Evolutionary conservation across 2,113 vertebrate genomes (phyloP).

Genomic region (Podarcis raffonei): DNA sequence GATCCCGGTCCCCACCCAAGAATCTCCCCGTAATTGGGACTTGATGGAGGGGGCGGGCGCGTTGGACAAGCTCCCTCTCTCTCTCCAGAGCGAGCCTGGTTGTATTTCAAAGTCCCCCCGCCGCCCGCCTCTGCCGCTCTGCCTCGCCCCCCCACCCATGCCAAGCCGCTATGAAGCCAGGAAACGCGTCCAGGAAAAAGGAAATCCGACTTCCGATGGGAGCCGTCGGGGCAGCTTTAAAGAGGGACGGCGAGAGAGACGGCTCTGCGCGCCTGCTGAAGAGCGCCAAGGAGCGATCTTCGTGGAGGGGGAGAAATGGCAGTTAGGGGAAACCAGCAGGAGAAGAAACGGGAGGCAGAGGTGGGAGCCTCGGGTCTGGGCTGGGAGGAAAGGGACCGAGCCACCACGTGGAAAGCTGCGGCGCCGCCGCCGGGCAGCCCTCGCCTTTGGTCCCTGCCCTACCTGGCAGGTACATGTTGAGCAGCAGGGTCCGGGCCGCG

Average conservation of each 20-base stretch:
- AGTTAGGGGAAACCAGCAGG: background rate
- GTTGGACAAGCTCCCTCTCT: background rate
- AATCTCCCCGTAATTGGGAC: slow-evolving; percentile 16
- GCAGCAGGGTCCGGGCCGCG: slow-evolving; percentile 91
- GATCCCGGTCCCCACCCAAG: slow-evolving; percentile 15
- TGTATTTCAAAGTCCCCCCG: background rate
- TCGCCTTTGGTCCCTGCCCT: slow-evolving; percentile 52
- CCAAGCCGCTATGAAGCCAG: slow-evolving; percentile 79
- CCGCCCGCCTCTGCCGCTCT: background rate
- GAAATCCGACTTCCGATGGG: slow-evolving; percentile 97
- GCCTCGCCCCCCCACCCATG: slow-evolving; percentile 44
- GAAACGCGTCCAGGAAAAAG: slow-evolving; percentile 99
- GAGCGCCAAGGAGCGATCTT: background rate
- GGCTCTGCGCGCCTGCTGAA: slow-evolving; percentile 27
- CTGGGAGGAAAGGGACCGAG: no score
- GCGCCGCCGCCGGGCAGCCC: background rate
- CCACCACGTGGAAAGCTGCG: background rate
- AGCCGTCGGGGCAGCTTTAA: slow-evolving; percentile 74
- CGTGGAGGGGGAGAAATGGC: slow-evolving; percentile 16
- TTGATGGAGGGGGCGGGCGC: background rate
- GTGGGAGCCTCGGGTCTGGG: background rate
- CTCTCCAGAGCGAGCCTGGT: background rate
- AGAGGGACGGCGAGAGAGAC: slow-evolving; percentile 64
- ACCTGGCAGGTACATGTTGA: slow-evolving; percentile 99
- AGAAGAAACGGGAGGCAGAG: background rate